Evolutionary conservation across 2,113 vertebrate genomes (phyloP).

Genomic region (Semnopithecus entellus): DNA sequence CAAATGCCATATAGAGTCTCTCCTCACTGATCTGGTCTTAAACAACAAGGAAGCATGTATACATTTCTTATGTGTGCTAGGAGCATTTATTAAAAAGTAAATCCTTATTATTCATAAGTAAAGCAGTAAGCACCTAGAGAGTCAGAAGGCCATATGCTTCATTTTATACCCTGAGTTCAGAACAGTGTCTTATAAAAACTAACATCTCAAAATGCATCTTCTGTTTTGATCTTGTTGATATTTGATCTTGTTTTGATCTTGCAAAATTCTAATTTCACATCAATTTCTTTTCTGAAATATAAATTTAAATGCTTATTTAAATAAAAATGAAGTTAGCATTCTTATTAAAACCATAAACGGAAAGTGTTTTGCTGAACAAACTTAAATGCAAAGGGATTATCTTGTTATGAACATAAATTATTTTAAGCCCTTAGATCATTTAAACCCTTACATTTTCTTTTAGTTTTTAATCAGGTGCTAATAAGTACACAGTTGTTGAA

Average conservation of each 20-base stretch:
- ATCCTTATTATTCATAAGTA: constrained; percentile 12
- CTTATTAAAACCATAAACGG: background rate
- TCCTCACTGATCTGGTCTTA: background rate
- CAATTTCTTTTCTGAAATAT: background rate
- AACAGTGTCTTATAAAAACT: background rate
- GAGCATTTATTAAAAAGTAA: background rate
- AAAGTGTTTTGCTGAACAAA: background rate
- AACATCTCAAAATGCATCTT: background rate
- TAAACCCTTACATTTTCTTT: background rate
- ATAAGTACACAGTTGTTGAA: background rate
- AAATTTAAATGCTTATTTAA: background rate
- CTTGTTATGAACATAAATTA: background rate
- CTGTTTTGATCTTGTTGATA: background rate
- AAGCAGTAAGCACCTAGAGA: background rate
- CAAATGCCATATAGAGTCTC: background rate
- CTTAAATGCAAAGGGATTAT: background rate
- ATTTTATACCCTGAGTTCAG: constrained; percentile 20
- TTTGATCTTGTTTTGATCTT: background rate
- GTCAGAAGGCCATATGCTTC: background rate
- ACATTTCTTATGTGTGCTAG: background rate
- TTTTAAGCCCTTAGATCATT: background rate
- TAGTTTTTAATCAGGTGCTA: background rate
- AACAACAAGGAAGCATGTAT: background rate
- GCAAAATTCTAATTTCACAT: background rate
- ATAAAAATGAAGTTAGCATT: background rate